Conservation (phyloP, 2,888 invertebrate genomes). For the Parelbella ahira region DNA sequence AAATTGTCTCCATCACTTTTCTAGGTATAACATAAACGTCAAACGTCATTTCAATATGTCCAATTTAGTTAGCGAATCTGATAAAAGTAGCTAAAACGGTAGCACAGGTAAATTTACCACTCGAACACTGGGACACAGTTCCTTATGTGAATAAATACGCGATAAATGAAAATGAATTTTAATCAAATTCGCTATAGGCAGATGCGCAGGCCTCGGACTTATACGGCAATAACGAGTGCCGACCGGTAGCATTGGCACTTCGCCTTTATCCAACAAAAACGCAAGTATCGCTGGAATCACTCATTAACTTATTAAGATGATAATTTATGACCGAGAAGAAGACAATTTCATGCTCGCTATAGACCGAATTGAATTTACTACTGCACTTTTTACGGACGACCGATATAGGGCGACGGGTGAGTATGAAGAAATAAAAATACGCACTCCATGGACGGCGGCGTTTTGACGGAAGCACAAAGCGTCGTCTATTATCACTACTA, state of each 20-base stretch:
- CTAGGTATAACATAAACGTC: no score
- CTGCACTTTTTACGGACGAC: constrained; percentile 36
- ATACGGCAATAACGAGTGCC: constrained; percentile 68
- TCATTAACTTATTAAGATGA: constrained; percentile 78
- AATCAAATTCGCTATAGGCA: constrained; percentile 78
- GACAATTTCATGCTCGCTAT: constrained; percentile 64
- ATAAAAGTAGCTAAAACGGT: no score
- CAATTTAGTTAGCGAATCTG: no score
- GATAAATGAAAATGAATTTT: constrained; percentile 76
- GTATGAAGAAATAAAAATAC: constrained; percentile 26
- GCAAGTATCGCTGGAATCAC: constrained; percentile 67
- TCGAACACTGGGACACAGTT: constrained; percentile 38
- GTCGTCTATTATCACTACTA: constrained; percentile 13
- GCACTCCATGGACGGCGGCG: constrained; percentile 2
- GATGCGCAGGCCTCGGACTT: constrained; percentile 59
- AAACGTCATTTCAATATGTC: no score
- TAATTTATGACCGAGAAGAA: constrained; percentile 67
- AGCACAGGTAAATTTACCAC: constrained; percentile 28
- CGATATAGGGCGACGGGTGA: constrained; percentile 20
- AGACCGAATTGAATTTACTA: constrained; percentile 33
- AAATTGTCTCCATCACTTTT: no score
- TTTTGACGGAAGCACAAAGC: constrained; percentile 18
- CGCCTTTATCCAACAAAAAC: constrained; percentile 55
- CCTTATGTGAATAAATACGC: constrained; percentile 31
- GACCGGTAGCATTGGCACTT: constrained; percentile 58